Percentiles rank a stretch among this genome's conserved stretches.
Conservation (phyloP, 1,140 invertebrate species). For the Zaprionus kolodkinae region DNA sequence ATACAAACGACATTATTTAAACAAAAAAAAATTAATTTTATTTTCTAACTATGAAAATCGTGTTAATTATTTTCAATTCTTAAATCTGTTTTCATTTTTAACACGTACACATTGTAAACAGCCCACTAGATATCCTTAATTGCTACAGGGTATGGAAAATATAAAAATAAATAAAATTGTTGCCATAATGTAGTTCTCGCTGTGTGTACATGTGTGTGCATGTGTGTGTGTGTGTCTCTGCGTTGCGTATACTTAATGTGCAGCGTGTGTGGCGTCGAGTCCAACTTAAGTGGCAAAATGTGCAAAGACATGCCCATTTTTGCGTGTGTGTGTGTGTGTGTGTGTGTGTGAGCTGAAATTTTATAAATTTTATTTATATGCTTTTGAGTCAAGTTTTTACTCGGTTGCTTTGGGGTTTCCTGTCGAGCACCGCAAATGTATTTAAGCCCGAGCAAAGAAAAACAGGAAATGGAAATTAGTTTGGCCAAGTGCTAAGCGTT, state of each 20-base stretch:
- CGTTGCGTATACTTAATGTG: conserved; percentile 53
- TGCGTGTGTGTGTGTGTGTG: neutral
- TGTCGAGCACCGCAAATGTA: conserved; percentile 31
- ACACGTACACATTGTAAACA: too few species aligned
- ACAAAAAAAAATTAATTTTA: too few species aligned
- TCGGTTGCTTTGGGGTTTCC: conserved; percentile 12
- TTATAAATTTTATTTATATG: conserved; percentile 43
- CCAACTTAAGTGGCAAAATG: conserved; percentile 35
- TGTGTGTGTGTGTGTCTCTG: conserved; percentile 20
- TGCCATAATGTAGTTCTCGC: conserved; percentile 37
- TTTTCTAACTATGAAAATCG: too few species aligned
- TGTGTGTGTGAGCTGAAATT: conserved; percentile 31
- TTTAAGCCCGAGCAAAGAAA: conserved; percentile 27
- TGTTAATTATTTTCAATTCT: too few species aligned
- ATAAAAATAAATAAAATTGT: conserved; percentile 52
- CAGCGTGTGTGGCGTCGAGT: conserved; percentile 33
- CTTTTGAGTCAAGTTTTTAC: conserved; percentile 37
- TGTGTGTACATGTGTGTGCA: conserved; percentile 8
- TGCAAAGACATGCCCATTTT: conserved; percentile 3
- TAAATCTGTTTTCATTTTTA: too few species aligned
- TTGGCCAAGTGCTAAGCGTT: conserved; percentile 25
- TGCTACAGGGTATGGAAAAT: conserved; percentile 26
- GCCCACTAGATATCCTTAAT: neutral
- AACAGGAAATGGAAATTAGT: conserved; percentile 42
- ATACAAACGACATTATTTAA: too few species aligned